Percentiles rank a stretch among this genome's conserved stretches.
phyloP scores from a whole-genome alignment of 2,113 vertebrate genomes.

The Procavia capensis region DNA sequence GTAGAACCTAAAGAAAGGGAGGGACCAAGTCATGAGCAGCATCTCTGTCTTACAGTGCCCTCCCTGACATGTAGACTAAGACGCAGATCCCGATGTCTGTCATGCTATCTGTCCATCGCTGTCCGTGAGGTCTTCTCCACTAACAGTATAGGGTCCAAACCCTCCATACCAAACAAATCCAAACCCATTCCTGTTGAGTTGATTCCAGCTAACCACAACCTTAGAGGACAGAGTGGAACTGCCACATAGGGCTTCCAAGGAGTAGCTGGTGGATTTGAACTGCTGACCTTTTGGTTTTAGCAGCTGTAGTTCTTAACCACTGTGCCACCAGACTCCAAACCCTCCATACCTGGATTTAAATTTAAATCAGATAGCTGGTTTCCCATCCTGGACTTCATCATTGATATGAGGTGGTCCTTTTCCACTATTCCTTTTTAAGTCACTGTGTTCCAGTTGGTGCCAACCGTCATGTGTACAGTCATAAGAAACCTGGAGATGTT shows the following conservation, averaged over 20 bases:
- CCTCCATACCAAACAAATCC: too few species aligned
- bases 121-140: neutral
- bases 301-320: too few species aligned
- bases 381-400: neutral
- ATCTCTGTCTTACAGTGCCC: neutral
- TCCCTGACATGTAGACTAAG: neutral
- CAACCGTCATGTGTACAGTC: rapidly evolving
- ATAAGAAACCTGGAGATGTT: neutral
- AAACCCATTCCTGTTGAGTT: too few species aligned
- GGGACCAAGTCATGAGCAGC: neutral
- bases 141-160: neutral
- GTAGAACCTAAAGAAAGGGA: neutral
- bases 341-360: neutral
- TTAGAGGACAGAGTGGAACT: too few species aligned
- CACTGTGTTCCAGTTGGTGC: neutral
- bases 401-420: neutral
- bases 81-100: neutral
- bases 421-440: neutral
- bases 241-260: too few species aligned
- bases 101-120: neutral
- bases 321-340: too few species aligned
- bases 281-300: too few species aligned
- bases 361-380: neutral
- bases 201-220: too few species aligned
- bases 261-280: too few species aligned